Evolutionary conservation across 2,888 invertebrate genomes (phyloP), one percentile per base, ranked within the genome.

Genomic region (Phymatocera aterrima): DNA sequence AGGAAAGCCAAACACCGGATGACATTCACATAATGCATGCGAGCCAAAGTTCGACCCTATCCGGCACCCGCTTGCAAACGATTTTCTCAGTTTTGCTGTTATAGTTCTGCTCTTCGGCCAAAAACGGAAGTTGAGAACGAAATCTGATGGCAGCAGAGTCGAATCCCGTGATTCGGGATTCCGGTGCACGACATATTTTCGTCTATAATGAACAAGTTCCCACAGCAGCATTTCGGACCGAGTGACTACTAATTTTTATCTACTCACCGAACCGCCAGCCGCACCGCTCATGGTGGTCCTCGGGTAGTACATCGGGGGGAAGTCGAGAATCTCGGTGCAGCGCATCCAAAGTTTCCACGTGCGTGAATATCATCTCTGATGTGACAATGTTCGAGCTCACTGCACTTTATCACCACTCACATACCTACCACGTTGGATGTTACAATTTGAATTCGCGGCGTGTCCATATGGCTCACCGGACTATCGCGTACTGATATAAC

Each of bases 391-490:
- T n/a, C n/a, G 4, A 5, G 57, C 15, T 57, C 57, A 57, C 57
- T 57, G 57, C 57, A 57, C 57, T 57, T 15, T 57, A 24, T 21
- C 57, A 1, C 15, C 12, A 57, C 28, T 28, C 57, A 57, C 57
- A 57, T 28, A 57, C 28, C 57, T 28, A 57, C 28, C 57, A 57
- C 57, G 18, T 64, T 64, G 18, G 21, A 37, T 64, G 34, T 15
- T 51, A 18, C 3, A 15, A 37, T 37, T 34, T 64, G n/a, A 37
- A 64, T 37, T n/a, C 37, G 5, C 8, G 12, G n/a, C n/a, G n/a
- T n/a, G 61, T 64, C 37, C 37, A 18, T n/a, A 64, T 64, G 34
- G 61, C 37, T 37, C 61, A 64, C 61, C 37, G 61, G 61, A 18
- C 37, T 18, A 64, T 64, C 6, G 37, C 61, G 37, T 37, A 64